Evolutionary conservation across 2,888 invertebrate species (phyloP), one percentile per base, ranked within the genome.

Genomic region (Aporophyla lueneburgensis): DNA sequence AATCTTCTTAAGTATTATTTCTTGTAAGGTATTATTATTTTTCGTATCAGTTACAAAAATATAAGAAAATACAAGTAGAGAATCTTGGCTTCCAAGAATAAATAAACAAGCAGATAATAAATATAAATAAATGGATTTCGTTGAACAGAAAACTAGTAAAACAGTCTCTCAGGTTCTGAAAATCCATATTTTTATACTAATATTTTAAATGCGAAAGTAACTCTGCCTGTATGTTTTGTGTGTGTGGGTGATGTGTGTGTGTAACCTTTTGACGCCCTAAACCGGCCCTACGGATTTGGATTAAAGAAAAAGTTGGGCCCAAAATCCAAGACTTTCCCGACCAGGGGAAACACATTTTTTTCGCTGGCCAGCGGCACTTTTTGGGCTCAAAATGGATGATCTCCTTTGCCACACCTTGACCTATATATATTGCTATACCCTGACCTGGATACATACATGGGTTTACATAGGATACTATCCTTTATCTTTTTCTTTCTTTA

Each of bases 71-170:
- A 59, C 5, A 54, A 40, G 14, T n/a, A 49, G n/a, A 75, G 14
- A 58, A 46, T 46, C 68, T 53, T 82, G 21, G 33, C 3, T 82
- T 62, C 24, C 24, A 56, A 54, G 75, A 74, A 51, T 51, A 77
- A 27, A n/a, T 61, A 24, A 16, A 59, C 7, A 54, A 40, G 14
- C 19, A 53, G 16, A 46, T 27, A 46, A 73, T 53, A 70, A 24
- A 10, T 56, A 46, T 33, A 0, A 63, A 73, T 63, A n/a, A 27
- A 51, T 33, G 56, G 43, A 24, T 51, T 62, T 62, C 43, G 12
- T 24, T 14, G 14, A 67, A 46, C 51, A 49, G 16, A 10, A 43
- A 58, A 27, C 24, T 27, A 24, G 56, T 12, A 5, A 58, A 71
- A 9, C 9, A n/a, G 5, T 9, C 4, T 33, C 40, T n/a, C 19